A percentile compares a stretch with the other conserved stretches of the same genome.
phyloP scores from a whole-genome alignment of 2,888 invertebrate genomes.

The Athrips mouffetella region DNA sequence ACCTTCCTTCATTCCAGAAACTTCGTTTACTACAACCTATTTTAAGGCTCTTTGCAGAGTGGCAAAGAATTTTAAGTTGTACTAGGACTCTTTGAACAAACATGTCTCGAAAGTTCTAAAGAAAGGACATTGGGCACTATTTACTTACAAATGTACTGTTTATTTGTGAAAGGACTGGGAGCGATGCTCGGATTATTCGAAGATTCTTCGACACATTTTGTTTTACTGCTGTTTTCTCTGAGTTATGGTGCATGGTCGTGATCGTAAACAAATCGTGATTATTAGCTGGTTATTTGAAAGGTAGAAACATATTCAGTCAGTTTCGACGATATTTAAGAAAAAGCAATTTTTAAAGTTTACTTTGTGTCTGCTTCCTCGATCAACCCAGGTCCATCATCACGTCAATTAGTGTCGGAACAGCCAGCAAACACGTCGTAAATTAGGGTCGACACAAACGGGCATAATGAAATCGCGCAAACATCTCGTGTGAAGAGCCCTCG shows the following conservation, averaged over 20 bases:
- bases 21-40: constrained; percentile 31
- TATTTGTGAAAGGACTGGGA: constrained; percentile 25
- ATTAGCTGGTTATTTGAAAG: too few relatives aligned
- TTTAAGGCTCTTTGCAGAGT: constrained; percentile 40
- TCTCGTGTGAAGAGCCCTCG: constrained; percentile 43
- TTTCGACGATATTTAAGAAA: not conserved
- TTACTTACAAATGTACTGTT: constrained; percentile 43
- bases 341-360: not conserved
- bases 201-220: constrained; percentile 15
- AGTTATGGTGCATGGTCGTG: constrained; percentile 10
- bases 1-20: constrained; percentile 28
- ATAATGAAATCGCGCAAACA: constrained; percentile 70
- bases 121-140: constrained; percentile 35
- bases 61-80: constrained; percentile 48
- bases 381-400: constrained; percentile 45
- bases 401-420: constrained; percentile 58
- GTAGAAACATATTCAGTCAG: too few relatives aligned
- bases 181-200: constrained; percentile 17
- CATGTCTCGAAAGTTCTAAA: constrained; percentile 64
- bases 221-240: constrained; percentile 15
- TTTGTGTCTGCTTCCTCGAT: constrained; percentile 20
- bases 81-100: constrained; percentile 51
- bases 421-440: constrained; percentile 72
- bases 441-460: constrained; percentile 62
- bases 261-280: constrained; percentile 2